Conservation (phyloP, 2,888 invertebrate genomes). For the Oxyteleia sp. region DNA sequence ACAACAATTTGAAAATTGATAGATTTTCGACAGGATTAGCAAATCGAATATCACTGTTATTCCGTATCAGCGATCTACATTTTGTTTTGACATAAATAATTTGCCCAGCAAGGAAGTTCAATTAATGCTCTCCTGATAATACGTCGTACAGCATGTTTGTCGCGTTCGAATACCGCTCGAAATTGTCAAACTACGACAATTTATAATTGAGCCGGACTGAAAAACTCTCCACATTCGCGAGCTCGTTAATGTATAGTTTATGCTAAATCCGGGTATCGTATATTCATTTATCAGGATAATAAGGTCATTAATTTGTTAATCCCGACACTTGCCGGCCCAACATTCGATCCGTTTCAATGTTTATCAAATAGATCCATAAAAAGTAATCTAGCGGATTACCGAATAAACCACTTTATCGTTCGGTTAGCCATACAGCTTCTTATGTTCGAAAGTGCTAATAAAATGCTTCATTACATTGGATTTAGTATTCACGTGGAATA, state of each 20-base stretch:
- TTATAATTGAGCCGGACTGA: slow-evolving; percentile 46
- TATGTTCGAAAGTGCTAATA: too few relatives aligned
- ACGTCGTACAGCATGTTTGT: slow-evolving; percentile 38
- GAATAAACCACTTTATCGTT: slow-evolving; percentile 37
- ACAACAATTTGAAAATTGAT: not conserved
- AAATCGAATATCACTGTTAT: slow-evolving; percentile 49
- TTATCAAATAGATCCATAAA: slow-evolving; percentile 57
- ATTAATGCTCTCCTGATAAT: slow-evolving; percentile 61
- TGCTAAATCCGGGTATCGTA: slow-evolving; percentile 50
- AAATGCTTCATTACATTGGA: too few relatives aligned
- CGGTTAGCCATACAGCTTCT: slow-evolving; percentile 8
- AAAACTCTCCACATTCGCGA: slow-evolving; percentile 41
- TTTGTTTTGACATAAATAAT: slow-evolving; percentile 39
- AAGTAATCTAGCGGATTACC: slow-evolving; percentile 49
- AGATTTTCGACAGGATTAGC: slow-evolving; percentile 7
- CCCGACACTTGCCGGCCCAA: slow-evolving; percentile 35
- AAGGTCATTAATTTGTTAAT: slow-evolving; percentile 63
- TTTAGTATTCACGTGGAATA: too few relatives aligned
- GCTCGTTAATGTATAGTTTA: slow-evolving; percentile 55
- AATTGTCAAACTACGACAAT: slow-evolving; percentile 41
- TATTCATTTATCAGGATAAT: slow-evolving; percentile 65
- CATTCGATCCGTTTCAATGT: slow-evolving; percentile 48
- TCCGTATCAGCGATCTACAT: slow-evolving; percentile 36
- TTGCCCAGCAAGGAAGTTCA: slow-evolving; percentile 49
- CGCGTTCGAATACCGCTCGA: slow-evolving; percentile 12